Percentiles rank a stretch among this genome's conserved stretches.
Conservation (phyloP, 2,113 vertebrate species). For the Sphaerodactylus townsendi region DNA sequence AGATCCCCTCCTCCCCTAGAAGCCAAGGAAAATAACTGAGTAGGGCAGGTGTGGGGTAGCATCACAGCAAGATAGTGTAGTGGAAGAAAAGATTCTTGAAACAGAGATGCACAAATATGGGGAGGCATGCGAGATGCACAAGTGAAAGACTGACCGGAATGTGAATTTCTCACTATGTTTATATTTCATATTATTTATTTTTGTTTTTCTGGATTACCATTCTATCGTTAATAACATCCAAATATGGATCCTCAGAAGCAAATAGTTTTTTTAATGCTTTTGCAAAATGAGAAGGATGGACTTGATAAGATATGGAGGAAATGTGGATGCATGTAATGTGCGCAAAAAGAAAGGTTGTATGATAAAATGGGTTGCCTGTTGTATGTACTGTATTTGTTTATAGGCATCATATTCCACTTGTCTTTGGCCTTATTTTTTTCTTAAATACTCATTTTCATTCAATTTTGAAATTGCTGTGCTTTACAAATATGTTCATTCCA, state of each 20-base stretch:
- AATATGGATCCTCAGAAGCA: not conserved
- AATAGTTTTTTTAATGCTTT: not conserved
- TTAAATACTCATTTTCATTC: not conserved
- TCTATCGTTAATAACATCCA: not conserved
- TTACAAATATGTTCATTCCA: not conserved
- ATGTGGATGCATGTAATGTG: not conserved
- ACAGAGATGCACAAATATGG: slow-evolving; percentile 29
- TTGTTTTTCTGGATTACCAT: not conserved
- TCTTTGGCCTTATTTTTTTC: not conserved
- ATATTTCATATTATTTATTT: not conserved
- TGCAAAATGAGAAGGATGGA: not conserved
- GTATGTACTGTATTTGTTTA: not conserved
- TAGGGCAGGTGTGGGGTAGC: slow-evolving; percentile 65
- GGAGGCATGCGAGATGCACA: not conserved
- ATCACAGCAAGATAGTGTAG: slow-evolving; percentile 33
- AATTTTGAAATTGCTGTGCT: not conserved
- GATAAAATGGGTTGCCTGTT: not conserved
- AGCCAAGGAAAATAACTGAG: slow-evolving; percentile 56
- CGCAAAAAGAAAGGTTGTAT: not conserved
- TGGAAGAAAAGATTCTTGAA: slow-evolving; percentile 44
- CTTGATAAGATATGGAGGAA: not conserved
- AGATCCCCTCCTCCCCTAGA: slow-evolving; percentile 10
- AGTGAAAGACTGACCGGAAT: not conserved
- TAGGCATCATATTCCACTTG: not conserved
- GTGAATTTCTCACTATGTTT: not conserved